Base-by-base conservation (phyloP, 64 coral and sea anemone genomes). In the Anthopleura sola region DNA sequence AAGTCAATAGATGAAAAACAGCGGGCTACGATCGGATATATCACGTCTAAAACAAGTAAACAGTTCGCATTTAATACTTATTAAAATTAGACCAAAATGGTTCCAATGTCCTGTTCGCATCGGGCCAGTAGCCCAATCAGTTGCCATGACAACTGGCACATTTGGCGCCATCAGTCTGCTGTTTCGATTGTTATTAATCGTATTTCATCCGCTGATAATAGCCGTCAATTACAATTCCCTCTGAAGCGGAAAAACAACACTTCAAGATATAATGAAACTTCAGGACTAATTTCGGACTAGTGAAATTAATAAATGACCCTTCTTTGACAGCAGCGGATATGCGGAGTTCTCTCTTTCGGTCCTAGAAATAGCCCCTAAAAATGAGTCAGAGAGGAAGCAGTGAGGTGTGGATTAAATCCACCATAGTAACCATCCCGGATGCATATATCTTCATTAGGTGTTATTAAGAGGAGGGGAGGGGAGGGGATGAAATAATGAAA, bases 121-220 rank as follows among this genome's bases (percentile, higher is more conserved):
- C 5, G 58, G 23, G 58, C 58, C 17, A 62, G 16, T 62, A 26
- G n/a, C 24, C 58, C 33, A 77, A 7, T 37, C 16, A 5, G 23
- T 77, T 77, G 26, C 75, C 34, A 77, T 77, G 75, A 37, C 75
- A 38, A 77, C 33, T 77, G 75, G 13, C 75, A 19, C 23, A 77
- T 77, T 77, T 77, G 75, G 75, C 75, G 75, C 34, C 75, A 77
- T 77, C 32, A 17, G 34, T 77, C 75, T 77, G 11, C 16, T 37
- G 36, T 9, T 13, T 33, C 75, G 1, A 77, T 77, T 77, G 75
- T 40, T 77, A 77, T 38, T 62, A 34, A 77, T 34, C 34, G 75
- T 37, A 77, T 77, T 39, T 38, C 75, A 77, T 77, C 75, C 74
- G 74, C 37, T 77, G 23, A 34, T 77, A 37, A 77, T 77, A 77